These are phyloP conservation scores for Sylvia atricapilla DNA, from an alignment of 2,113 vertebrate species.

Conservation along the genomic window DNA sequence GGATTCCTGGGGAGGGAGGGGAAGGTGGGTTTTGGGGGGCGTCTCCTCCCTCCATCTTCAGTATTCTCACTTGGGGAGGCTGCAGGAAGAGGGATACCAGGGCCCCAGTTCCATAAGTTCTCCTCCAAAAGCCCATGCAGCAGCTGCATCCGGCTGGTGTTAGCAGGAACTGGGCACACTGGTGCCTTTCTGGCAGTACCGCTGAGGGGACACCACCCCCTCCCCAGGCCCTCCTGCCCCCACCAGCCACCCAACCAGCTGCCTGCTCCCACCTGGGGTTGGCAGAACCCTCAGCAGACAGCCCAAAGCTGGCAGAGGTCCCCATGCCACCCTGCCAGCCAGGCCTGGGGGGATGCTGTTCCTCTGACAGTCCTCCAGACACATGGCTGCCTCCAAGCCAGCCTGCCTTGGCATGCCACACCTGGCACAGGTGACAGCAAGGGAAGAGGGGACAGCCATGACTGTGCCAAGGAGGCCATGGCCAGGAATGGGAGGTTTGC, in stretches of 20 bases:
- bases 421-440: neutral
- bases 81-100: neutral
- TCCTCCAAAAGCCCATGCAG: neutral
- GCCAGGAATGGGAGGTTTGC: neutral
- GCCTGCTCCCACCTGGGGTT: neutral
- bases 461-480: neutral
- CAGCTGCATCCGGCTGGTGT: neutral
- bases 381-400: neutral
- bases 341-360: fast-evolving
- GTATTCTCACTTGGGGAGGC: neutral
- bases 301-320: neutral
- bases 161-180: neutral
- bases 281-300: neutral
- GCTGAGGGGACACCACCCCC: neutral
- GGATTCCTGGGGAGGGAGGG: neutral
- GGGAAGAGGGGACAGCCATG: neutral
- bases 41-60: neutral
- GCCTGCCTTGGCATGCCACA: neutral
- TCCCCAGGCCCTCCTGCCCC: neutral
- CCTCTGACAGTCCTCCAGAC: constrained; percentile 11
- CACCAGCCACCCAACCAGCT: fast-evolving
- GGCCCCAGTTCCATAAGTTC: neutral
- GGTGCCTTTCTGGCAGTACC: neutral
- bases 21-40: neutral
- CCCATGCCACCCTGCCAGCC: neutral